Evolutionary conservation across 2,797 vertebrate genomes (phyloP), one percentile per base, ranked within the genome.

Genomic region (Simalia tracyae): DNA sequence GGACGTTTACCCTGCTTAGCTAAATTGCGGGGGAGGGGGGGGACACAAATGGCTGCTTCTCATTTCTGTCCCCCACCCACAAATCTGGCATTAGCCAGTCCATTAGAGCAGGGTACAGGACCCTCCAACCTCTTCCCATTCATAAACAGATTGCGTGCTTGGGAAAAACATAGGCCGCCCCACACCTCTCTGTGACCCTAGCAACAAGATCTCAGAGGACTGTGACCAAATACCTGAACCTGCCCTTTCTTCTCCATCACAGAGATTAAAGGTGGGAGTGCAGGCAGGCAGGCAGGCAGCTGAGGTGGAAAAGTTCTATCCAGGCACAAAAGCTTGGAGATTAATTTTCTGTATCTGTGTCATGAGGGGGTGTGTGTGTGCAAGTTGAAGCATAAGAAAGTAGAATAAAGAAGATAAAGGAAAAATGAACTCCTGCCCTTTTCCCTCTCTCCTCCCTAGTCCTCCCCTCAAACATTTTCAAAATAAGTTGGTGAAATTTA

Each of bases 221-320:
- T 91, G 84, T 56, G 95, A 93, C 96, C 95, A 96, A 96, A 90
- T 90, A 90, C 89, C 92, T 88, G 89, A 63, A 54, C 84, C 84
- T 94, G 5, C 59, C 60, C 90, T 88, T 84, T 87, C 68, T 72
- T 46, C 68, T 97, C 95, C 94, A 92, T 96, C 93, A 93, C 84
- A 84, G 91, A 86, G 94, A 95, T 91, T 60, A 90, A 93, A 91
- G 88, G 89, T 91, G 88, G 89, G 24, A 17, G 36, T 68, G 57
- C 87, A 54, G 63, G 56, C 61, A 72, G 14, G 89, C 15, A 72
- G 81, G 81, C 63, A 72, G 28, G 59, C 68, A 22, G 26, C 54
- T 26, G 88, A 87, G 90, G 46, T 89, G 50, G 60, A 46, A 66
- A 57, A 91, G 86, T 92, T 89, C 86, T 90, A 86, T 50, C 28